Evolutionary conservation across 2,888 invertebrate species (phyloP).

Genomic region (Dusona sp.): DNA sequence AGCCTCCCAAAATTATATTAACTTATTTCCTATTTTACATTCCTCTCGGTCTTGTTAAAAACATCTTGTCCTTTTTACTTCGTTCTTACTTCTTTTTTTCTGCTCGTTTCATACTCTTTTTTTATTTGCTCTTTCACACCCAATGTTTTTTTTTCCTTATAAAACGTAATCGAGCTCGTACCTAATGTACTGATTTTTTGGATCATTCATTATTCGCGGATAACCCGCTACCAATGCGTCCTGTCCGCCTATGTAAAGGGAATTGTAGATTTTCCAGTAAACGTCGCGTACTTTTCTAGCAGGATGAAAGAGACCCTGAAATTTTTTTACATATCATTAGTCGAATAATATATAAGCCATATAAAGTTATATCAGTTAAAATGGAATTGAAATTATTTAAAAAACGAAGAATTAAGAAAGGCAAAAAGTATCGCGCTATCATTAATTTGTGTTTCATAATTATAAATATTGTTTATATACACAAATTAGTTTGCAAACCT

Average conservation of each 20-base stretch:
- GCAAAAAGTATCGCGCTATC: not conserved
- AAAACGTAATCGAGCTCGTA: slow-evolving; percentile 97
- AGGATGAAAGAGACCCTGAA: slow-evolving; percentile 98
- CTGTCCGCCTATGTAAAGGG: slow-evolving; percentile 99
- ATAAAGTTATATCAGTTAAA: too few relatives aligned
- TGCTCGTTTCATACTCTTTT: not conserved
- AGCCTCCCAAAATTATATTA: slow-evolving; percentile 4
- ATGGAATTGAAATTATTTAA: too few relatives aligned
- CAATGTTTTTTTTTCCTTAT: slow-evolving; percentile 85
- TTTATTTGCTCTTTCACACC: not conserved
- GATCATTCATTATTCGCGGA: slow-evolving; percentile 98
- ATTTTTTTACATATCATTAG: not conserved
- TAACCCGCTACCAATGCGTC: slow-evolving; percentile 99
- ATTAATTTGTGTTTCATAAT: not conserved
- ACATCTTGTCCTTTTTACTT: not conserved
- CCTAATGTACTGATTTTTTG: slow-evolving; percentile 96
- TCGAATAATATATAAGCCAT: not conserved
- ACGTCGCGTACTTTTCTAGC: slow-evolving; percentile 99
- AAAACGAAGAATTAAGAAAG: too few relatives aligned
- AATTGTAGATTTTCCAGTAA: slow-evolving; percentile 99
- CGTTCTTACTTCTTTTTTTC: not conserved
- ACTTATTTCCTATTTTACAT: slow-evolving; percentile 51
- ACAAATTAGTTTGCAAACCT: slow-evolving; percentile 86
- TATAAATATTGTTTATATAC: not conserved
- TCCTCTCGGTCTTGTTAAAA: slow-evolving; percentile 4